Conservation (phyloP, 2,797 vertebrate genomes). For the Antrozous pallidus region DNA sequence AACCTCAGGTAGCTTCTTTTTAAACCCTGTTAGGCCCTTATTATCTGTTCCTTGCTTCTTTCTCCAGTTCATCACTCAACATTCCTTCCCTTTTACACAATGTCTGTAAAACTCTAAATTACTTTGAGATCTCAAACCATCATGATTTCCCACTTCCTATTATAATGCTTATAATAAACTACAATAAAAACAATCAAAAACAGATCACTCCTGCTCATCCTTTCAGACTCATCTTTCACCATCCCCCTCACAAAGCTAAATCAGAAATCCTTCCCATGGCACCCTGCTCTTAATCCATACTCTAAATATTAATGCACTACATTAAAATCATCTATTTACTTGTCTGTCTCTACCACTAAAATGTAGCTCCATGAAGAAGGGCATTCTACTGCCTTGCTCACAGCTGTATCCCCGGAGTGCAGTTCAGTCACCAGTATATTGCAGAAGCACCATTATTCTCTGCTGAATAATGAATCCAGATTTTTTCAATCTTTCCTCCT, state of each 20-base stretch:
- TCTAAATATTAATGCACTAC: conserved; percentile 42
- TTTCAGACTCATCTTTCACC: not conserved
- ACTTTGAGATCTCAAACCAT: not conserved
- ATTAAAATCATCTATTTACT: conserved; percentile 9
- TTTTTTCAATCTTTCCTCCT: not conserved
- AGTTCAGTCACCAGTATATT: not conserved
- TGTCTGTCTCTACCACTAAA: not conserved
- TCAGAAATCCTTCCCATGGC: not conserved
- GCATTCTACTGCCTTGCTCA: not conserved
- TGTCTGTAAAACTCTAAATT: not conserved
- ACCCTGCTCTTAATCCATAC: not conserved
- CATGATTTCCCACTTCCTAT: not conserved
- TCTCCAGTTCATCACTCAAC: not conserved
- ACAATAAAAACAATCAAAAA: too few relatives aligned
- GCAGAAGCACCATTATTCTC: not conserved
- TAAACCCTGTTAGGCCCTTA: not conserved
- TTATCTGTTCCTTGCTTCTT: not conserved
- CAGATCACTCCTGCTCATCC: not conserved
- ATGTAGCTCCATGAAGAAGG: not conserved
- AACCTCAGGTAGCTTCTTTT: not conserved
- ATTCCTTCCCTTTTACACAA: not conserved
- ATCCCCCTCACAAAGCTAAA: not conserved
- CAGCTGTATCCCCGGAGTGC: not conserved
- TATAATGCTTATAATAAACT: too few relatives aligned
- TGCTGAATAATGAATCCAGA: not conserved